These are phyloP conservation scores for Orthonychiurus folsomi DNA, from an alignment of 2,888 invertebrate species.

Conservation along the genomic window DNA sequence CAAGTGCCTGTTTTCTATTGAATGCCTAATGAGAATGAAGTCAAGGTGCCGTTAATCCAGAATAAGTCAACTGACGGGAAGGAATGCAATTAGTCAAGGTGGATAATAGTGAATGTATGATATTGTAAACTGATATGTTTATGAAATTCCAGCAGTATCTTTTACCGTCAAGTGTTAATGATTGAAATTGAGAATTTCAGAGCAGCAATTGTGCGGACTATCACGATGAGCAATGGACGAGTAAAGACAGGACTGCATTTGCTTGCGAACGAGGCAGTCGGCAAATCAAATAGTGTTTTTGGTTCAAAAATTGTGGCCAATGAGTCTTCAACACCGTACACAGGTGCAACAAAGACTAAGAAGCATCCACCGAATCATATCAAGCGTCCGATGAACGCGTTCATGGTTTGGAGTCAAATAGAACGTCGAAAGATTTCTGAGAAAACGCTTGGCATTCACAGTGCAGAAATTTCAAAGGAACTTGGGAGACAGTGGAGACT, in stretches of 20 bases:
- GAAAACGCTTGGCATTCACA: slow-evolving; percentile 92
- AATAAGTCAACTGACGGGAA: too few relatives aligned
- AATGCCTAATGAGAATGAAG: too few relatives aligned
- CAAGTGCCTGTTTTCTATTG: too few relatives aligned
- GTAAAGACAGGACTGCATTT: not conserved
- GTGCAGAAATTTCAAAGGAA: slow-evolving; percentile 93
- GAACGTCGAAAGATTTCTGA: slow-evolving; percentile 94
- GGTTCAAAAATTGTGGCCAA: slow-evolving; percentile 84
- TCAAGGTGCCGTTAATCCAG: too few relatives aligned
- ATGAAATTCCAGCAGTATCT: not conserved
- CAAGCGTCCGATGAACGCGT: slow-evolving; percentile 98
- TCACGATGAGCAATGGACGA: not conserved
- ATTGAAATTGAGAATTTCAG: too few relatives aligned
- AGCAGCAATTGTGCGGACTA: too few relatives aligned
- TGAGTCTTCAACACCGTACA: slow-evolving; percentile 88
- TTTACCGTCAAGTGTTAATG: not conserved
- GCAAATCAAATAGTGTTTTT: slow-evolving; percentile 50
- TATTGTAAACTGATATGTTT: not conserved
- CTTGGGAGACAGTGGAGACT: slow-evolving; percentile 81
- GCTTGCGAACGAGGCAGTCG: not conserved
- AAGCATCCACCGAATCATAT: slow-evolving; percentile 96
- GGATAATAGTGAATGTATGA: too few relatives aligned
- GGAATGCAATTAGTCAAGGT: too few relatives aligned
- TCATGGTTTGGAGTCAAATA: slow-evolving; percentile 98
- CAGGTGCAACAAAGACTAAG: slow-evolving; percentile 96